Evolutionary conservation across 2,797 vertebrate species (phyloP).

Genomic region (Pogoniulus pusillus): DNA sequence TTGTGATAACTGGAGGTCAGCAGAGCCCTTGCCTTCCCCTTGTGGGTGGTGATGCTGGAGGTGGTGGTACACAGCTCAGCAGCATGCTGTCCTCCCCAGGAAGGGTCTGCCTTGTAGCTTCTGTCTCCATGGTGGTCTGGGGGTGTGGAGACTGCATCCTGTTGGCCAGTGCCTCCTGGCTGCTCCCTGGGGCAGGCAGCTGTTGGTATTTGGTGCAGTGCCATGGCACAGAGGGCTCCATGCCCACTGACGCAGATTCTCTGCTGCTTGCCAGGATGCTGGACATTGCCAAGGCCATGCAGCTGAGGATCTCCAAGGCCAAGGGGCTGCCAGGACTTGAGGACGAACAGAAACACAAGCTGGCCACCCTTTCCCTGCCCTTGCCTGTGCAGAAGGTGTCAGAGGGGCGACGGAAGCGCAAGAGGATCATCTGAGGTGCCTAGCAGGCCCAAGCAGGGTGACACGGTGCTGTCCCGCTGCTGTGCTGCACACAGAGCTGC

Average conservation of each 20-base stretch:
- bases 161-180: accelerated
- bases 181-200: background rate
- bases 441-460: background rate
- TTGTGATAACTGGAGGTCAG: background rate
- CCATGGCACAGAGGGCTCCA: accelerated
- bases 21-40: background rate
- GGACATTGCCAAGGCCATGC: conserved; percentile 90
- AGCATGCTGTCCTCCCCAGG: background rate
- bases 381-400: conserved; percentile 78
- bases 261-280: conserved; percentile 80
- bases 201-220: background rate
- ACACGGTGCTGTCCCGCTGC: background rate
- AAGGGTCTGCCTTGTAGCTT: background rate
- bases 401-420: conserved; percentile 76
- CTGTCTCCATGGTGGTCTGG: background rate
- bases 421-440: conserved; percentile 74
- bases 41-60: background rate
- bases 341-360: conserved; percentile 75
- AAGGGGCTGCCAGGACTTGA: conserved; percentile 10
- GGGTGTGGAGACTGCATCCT: too few relatives aligned
- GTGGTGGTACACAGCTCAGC: background rate
- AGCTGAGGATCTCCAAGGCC: conserved; percentile 82
- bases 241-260: accelerated
- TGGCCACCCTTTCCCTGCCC: conserved; percentile 84
- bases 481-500: accelerated